Evolutionary conservation across 2,797 vertebrate species (phyloP), one percentile per base, ranked within the genome.

Genomic region (Cyclopterus lumpus): DNA sequence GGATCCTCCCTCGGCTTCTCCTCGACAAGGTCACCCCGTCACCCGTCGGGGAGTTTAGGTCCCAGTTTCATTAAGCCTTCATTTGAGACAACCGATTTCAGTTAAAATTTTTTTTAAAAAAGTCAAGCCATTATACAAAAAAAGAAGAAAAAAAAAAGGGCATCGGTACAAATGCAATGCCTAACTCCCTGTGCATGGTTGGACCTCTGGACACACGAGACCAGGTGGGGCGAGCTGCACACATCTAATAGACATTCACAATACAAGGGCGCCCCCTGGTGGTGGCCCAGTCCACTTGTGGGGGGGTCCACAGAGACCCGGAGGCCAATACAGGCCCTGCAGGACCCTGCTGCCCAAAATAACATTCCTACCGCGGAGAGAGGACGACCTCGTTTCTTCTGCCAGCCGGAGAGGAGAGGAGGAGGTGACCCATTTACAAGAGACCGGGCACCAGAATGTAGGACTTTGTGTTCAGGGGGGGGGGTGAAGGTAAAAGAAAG

Each of bases 281-380:
- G 92, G 89, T 90, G 89, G 92, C 92, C 90, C 88, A 87, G 83
- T 87, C 88, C 87, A 86, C 77, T 64, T n/a, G n/a, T n/a, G n/a
- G n/a, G 8, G 81, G 73, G 78, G 88, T 93, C 94, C 89, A 85
- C 91, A 83, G 94, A 94, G 93, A 94, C 86, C 81, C n/a, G 38
- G 88, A 26, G 88, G 91, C 93, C 93, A 94, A 95, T 94, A 93
- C 88, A 90, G 92, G 94, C 94, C 93, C 94, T 94, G 91, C 91
- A 95, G 94, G 95, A 95, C 90, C 90, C 92, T 82, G 90, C 86
- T 86, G 90, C 93, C 92, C 89, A 92, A 96, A 96, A 96, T 95
- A 96, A 95, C 92, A 93, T 91, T 92, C 88, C 93, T 91, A 93
- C 91, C 90, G 81, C 71, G 86, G 89, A 91, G 89, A 91, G 91